These are phyloP conservation scores for Megastigmus dorsalis DNA, from an alignment of 2,888 invertebrate genomes.

Conservation along the genomic window DNA sequence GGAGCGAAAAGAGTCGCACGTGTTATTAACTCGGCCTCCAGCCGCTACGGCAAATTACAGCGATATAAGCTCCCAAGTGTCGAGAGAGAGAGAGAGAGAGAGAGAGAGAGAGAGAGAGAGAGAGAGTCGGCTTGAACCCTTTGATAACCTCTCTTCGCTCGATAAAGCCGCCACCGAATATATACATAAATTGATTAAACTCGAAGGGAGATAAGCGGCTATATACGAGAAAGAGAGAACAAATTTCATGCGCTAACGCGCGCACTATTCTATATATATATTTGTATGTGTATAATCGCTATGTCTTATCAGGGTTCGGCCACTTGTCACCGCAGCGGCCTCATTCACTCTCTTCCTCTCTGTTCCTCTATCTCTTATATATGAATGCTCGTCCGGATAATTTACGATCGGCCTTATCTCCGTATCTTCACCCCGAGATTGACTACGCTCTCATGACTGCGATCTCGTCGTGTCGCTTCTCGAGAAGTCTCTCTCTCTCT, in stretches of 20 bases:
- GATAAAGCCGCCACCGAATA: background rate
- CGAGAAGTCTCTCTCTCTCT: too few relatives aligned
- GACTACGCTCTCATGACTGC: background rate
- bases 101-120: too few relatives aligned
- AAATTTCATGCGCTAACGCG: conserved; percentile 56
- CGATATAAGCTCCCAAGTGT: background rate
- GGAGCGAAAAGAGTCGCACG: background rate
- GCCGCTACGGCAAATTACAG: background rate
- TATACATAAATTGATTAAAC: conserved; percentile 39
- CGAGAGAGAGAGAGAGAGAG: too few relatives aligned
- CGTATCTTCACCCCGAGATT: conserved; percentile 25
- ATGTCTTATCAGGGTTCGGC: background rate
- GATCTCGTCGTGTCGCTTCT: too few relatives aligned
- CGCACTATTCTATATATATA: background rate
- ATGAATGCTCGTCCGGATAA: background rate
- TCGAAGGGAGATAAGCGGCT: background rate
- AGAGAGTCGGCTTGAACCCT: too few relatives aligned
- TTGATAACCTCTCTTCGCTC: conserved; percentile 33
- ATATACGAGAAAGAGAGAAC: conserved; percentile 18
- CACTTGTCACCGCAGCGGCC: conserved; percentile 7
- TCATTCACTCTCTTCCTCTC: background rate
- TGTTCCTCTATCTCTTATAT: background rate
- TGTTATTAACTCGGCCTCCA: conserved; percentile 20
- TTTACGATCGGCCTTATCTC: conserved; percentile 22
- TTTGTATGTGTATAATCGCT: too few relatives aligned